Conservation (phyloP, 2,113 vertebrate species). For the Chionodraco myersi region DNA sequence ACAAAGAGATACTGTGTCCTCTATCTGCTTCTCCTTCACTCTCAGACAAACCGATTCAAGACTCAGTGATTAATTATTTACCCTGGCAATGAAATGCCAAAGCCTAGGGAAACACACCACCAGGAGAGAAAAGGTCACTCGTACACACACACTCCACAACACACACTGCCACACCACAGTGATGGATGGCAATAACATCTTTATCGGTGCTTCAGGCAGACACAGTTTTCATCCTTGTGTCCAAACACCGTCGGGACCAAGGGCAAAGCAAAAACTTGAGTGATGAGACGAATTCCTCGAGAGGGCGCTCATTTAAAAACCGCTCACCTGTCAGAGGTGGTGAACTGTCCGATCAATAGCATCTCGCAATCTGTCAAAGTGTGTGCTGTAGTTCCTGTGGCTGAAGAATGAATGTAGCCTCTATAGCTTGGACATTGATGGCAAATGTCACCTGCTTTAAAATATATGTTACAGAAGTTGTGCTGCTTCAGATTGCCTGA, state of each 20-base stretch:
- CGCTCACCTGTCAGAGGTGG: constrained; percentile 50
- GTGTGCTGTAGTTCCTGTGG: background rate
- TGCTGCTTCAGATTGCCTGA: constrained; percentile 26
- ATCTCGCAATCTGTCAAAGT: constrained; percentile 7
- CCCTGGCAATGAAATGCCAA: constrained; percentile 79
- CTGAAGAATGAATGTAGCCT: constrained; percentile 25
- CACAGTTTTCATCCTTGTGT: constrained; percentile 60
- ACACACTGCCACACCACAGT: constrained; percentile 40
- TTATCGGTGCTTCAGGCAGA: constrained; percentile 63
- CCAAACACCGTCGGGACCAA: constrained; percentile 55
- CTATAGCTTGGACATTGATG: background rate
- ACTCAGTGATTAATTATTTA: constrained; percentile 79
- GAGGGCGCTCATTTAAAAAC: constrained; percentile 50
- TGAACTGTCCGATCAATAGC: constrained; percentile 47
- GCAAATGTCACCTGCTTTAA: constrained; percentile 12
- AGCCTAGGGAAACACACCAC: constrained; percentile 68
- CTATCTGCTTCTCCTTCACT: constrained; percentile 53
- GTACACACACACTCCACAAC: constrained; percentile 19
- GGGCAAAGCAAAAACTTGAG: constrained; percentile 58
- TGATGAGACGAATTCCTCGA: constrained; percentile 52
- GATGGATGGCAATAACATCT: constrained; percentile 73
- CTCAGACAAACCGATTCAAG: constrained; percentile 67
- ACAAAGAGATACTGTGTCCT: constrained; percentile 65
- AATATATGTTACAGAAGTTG: background rate
- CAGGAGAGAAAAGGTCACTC: constrained; percentile 78